Conservation (phyloP, 1,140 invertebrate genomes). For the Musca domestica region DNA sequence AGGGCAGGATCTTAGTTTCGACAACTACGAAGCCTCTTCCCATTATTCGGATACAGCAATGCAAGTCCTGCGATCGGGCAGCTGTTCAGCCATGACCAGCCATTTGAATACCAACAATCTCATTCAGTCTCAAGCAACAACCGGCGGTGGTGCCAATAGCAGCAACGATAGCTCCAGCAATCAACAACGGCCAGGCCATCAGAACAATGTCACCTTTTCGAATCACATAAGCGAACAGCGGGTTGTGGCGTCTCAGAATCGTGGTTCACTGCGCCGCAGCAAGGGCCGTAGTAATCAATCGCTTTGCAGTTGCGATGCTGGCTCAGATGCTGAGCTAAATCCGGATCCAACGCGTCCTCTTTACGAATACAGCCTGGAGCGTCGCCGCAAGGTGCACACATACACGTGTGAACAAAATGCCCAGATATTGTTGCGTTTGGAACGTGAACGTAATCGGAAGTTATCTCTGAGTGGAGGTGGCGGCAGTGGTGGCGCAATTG, state of each 20-base stretch:
- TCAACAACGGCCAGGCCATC: constrained; percentile 3
- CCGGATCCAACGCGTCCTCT: constrained; percentile 46
- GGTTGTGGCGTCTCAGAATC: constrained; percentile 28
- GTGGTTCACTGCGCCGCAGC: constrained; percentile 47
- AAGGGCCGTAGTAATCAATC: constrained; percentile 53
- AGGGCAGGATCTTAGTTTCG: constrained; percentile 17
- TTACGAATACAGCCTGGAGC: constrained; percentile 51
- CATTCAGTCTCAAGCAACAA: constrained; percentile 7
- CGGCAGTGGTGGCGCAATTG: background rate
- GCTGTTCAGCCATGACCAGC: constrained; percentile 20
- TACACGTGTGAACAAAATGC: constrained; percentile 53
- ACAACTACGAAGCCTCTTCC: constrained; percentile 26
- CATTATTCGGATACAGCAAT: constrained; percentile 31
- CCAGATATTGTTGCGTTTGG: constrained; percentile 52
- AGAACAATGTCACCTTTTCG: constrained; percentile 47
- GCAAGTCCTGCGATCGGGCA: constrained; percentile 24
- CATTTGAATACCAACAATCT: constrained; percentile 6
- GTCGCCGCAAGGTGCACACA: constrained; percentile 48
- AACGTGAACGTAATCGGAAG: constrained; percentile 51
- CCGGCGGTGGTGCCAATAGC: background rate
- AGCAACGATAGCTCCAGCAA: constrained; percentile 13
- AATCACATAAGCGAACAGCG: constrained; percentile 46
- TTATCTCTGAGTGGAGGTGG: constrained; percentile 40
- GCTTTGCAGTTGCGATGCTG: constrained; percentile 49
- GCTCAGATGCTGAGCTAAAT: constrained; percentile 45